Evolutionary conservation across 2,113 vertebrate species (phyloP).

Genomic region (Sphyrna mokarran): DNA sequence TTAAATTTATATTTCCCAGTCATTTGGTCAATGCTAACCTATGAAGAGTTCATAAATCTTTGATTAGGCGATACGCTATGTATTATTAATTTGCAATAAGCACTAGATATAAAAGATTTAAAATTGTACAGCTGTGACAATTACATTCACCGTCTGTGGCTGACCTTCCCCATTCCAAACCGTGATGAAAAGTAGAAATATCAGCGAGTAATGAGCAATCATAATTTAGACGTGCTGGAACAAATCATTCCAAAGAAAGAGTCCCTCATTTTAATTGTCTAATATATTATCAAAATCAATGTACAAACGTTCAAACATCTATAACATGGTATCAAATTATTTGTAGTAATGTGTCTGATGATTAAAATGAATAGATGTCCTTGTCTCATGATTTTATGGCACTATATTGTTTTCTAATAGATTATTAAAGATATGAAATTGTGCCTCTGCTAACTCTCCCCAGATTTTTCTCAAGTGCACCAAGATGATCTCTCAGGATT

Average conservation of each 20-base stretch:
- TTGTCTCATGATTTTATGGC: not conserved
- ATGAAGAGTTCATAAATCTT: not conserved
- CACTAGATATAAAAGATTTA: not conserved
- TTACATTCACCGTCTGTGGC: not conserved
- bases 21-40: not conserved
- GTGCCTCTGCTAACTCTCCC: too few species aligned
- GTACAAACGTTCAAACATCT: not conserved
- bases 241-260: not conserved
- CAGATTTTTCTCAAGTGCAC: too few species aligned
- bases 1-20: not conserved
- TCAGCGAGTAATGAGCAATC: not conserved
- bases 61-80: not conserved
- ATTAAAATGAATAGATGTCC: not conserved
- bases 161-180: not conserved
- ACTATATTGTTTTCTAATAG: not conserved
- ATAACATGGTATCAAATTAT: not conserved
- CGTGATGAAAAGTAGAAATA: too few species aligned
- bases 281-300: not conserved
- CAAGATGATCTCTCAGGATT: too few species aligned
- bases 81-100: conserved; percentile 25
- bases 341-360: not conserved
- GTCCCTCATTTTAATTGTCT: not conserved
- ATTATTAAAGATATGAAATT: too few species aligned
- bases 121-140: not conserved
- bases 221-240: not conserved